A percentile compares a stretch with the other conserved stretches of the same genome.
Conservation (phyloP, 2,797 vertebrate genomes). For the Malurus leucopterus region DNA sequence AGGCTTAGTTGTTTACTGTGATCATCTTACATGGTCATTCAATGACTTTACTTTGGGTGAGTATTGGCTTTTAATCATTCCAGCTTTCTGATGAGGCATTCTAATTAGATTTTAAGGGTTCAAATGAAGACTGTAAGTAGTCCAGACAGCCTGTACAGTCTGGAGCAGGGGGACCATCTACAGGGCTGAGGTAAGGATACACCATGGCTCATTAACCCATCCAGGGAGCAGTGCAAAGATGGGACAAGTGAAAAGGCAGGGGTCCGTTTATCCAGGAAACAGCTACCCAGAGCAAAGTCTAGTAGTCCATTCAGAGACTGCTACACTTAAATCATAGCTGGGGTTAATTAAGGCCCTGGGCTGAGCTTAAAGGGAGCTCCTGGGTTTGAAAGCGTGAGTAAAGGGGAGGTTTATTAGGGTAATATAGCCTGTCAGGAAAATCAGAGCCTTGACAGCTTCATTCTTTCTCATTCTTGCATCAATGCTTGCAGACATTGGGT, state of each 20-base stretch:
- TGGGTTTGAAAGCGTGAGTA: background rate
- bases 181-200: background rate
- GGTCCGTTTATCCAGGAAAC: background rate
- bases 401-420: background rate
- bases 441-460: background rate
- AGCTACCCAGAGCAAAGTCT: background rate
- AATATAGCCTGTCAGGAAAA: background rate
- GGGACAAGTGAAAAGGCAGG: background rate
- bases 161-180: background rate
- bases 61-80: slow-evolving; percentile 47
- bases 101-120: slow-evolving; percentile 50
- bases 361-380: background rate
- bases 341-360: rapidly evolving
- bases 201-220: background rate
- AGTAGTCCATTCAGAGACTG: background rate
- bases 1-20: slow-evolving; percentile 31
- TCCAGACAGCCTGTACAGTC: background rate
- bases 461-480: background rate
- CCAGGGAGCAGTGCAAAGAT: background rate
- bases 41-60: slow-evolving; percentile 30
- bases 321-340: background rate
- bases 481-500: background rate
- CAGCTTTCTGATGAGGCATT: slow-evolving; percentile 47
- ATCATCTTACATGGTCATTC: slow-evolving; percentile 43
- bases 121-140: slow-evolving; percentile 33